Percentiles rank a stretch among this genome's conserved stretches.
These are phyloP conservation scores for Aplysina aerophoba DNA, from an alignment of 37 sponge, comb jelly and placozoan species.

Conservation along the genomic window DNA sequence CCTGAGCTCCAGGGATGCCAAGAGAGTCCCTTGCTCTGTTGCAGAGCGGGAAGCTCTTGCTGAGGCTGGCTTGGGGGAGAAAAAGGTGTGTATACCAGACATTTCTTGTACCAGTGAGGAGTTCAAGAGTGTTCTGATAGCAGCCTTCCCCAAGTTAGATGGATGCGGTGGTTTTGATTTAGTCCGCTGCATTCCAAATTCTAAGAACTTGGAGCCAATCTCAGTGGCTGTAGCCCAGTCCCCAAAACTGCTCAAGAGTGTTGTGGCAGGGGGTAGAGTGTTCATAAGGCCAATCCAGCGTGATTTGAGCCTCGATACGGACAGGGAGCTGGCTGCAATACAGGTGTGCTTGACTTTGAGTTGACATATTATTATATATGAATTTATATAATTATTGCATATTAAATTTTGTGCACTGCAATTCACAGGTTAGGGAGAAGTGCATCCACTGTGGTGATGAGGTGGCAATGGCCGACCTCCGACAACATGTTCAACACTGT, in stretches of 20 bases:
- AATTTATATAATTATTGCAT: neutral
- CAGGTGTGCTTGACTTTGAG: neutral
- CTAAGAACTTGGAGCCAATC: conserved; percentile 33
- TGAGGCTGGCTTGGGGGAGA: conserved; percentile 41
- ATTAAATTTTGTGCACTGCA: neutral
- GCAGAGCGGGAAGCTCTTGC: conserved; percentile 30
- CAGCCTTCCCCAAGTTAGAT: conserved; percentile 36
- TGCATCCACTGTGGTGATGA: neutral
- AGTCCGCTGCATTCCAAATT: conserved; percentile 41
- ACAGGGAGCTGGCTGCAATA: neutral
- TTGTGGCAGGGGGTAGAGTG: conserved; percentile 36
- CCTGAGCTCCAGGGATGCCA: neutral
- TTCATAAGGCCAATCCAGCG: conserved; percentile 49
- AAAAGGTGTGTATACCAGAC: conserved; percentile 27
- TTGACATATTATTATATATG: neutral
- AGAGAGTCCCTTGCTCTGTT: conserved; percentile 29
- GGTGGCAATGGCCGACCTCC: neutral
- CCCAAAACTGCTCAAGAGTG: conserved; percentile 10
- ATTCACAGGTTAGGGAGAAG: neutral
- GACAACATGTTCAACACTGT: neutral
- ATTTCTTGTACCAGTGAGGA: conserved; percentile 32
- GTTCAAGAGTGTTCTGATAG: conserved; percentile 2
- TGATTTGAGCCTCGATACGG: conserved; percentile 21
- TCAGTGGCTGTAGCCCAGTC: conserved; percentile 5
- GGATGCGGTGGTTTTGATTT: conserved; percentile 48